Base-by-base conservation (phyloP, 2,797 vertebrate species). In the Cercopithecus diana region DNA sequence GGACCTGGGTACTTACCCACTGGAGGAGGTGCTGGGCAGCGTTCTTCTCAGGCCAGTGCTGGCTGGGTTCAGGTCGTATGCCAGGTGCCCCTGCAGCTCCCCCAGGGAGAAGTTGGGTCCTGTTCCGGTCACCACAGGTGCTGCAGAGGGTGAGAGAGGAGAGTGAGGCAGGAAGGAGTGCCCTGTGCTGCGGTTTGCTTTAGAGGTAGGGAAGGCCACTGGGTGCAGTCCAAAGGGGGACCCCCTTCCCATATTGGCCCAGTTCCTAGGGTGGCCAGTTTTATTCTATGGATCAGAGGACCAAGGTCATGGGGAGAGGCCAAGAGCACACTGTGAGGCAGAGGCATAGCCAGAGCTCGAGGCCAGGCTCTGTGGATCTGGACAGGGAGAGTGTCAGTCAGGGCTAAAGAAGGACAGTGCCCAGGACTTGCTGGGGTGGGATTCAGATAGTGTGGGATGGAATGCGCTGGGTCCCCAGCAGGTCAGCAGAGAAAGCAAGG, bases 61-160 rank as follows among this genome's bases (percentile, higher is more conserved):
- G 88, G 99, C 99, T 76, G 99, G 99, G 98, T 99, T 99, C 98
- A 99, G 99, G 98, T 99, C 99, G 0, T 99, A 99, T 22, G 99
- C 99, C 98, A 99, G 98, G 98, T 99, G 99, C 76, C 99, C 99
- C 98, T 99, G 99, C 93, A 99, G 99, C 98, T 99, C 99, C 95
- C 99, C 99, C 97, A 99, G 98, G 97, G 99, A 99, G 99, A 99
- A 99, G 98, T 99, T 99, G 92, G 99, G 99, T 97, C 99, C 99
- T 0, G 99, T 99, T 92, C 99, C 99, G 0, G 99, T 99, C 98
- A 99, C 99, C 75, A 99, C 99, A 0, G 99, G 99, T 3, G 99
- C 99, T 99, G 97, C 0, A 39, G 80, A 95, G 76, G 98, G 28
- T 30, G 14, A 52, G 43, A 97, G 45, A 95, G 30, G 1, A 5